These are phyloP conservation scores for Drosophila lacteicornis DNA, from an alignment of 1,140 invertebrate species.

Conservation along the genomic window DNA sequence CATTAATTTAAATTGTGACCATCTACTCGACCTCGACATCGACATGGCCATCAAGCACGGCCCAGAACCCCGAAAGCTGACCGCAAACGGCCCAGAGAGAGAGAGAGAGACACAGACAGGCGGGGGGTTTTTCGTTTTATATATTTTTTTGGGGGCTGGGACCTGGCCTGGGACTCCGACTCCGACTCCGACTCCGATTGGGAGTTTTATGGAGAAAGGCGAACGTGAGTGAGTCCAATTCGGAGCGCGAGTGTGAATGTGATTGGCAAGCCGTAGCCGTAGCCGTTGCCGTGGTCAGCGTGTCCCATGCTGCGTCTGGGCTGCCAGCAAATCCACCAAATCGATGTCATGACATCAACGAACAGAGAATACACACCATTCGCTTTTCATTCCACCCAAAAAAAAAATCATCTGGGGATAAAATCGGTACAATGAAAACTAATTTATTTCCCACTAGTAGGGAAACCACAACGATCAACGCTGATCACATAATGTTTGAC, in stretches of 20 bases:
- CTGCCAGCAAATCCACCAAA: constrained; percentile 52
- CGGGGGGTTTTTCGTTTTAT: constrained; percentile 3
- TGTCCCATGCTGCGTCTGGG: constrained; percentile 58
- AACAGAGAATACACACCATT: neutral
- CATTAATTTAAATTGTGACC: constrained; percentile 83
- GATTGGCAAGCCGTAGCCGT: constrained; percentile 24
- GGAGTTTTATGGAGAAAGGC: constrained; percentile 41
- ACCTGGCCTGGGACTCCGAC: neutral
- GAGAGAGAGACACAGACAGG: constrained; percentile 52
- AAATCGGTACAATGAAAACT: constrained; percentile 7
- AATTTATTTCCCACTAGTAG: constrained; percentile 1
- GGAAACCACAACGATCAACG: neutral
- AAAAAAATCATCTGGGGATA: neutral
- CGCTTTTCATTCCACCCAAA: neutral
- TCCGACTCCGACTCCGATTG: neutral
- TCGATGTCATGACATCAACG: constrained; percentile 59
- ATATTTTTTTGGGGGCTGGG: constrained; percentile 15
- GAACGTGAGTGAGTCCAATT: constrained; percentile 38
- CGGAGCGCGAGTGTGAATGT: constrained; percentile 30
- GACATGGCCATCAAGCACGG: constrained; percentile 37
- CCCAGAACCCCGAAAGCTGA: constrained; percentile 38
- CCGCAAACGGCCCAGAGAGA: constrained; percentile 31
- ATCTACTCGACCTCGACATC: constrained; percentile 64
- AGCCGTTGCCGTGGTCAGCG: constrained; percentile 7
- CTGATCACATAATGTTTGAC: neutral